A percentile compares a stretch with the other conserved stretches of the same genome.
These are phyloP conservation scores for Polylopha cassiicola DNA, from an alignment of 2,888 invertebrate species.

Conservation along the genomic window DNA sequence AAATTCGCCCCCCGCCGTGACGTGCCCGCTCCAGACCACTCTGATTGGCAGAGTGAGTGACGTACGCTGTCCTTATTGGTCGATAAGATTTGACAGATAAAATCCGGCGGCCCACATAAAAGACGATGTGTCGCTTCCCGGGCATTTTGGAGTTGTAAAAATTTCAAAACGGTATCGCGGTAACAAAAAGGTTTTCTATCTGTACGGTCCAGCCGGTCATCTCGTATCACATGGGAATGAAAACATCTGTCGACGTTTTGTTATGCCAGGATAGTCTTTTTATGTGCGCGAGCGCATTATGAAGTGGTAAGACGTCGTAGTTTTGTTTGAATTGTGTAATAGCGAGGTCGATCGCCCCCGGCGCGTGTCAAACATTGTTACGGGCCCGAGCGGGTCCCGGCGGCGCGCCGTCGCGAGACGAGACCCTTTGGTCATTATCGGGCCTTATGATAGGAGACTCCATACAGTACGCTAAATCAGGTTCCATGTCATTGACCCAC, in stretches of 20 bases:
- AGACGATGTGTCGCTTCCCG: conserved; percentile 63
- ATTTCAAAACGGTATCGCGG: conserved; percentile 62
- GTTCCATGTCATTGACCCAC: too few species aligned
- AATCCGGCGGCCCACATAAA: conserved; percentile 64
- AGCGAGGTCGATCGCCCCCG: conserved; percentile 52
- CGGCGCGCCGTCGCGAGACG: conserved; percentile 26
- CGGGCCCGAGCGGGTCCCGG: conserved; percentile 38
- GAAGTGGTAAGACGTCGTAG: conserved; percentile 42
- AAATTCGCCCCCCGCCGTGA: conserved; percentile 67
- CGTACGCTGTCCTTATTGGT: conserved; percentile 73
- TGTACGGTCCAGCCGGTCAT: conserved; percentile 36
- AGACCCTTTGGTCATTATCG: conserved; percentile 43
- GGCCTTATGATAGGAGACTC: conserved; percentile 39
- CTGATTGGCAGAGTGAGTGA: conserved; percentile 74
- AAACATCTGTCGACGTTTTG: conserved; percentile 69
- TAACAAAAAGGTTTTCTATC: conserved; percentile 56
- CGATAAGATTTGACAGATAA: conserved; percentile 75
- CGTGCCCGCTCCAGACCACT: conserved; percentile 49
- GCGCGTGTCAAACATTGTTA: conserved; percentile 49
- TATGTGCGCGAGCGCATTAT: conserved; percentile 51
- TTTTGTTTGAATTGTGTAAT: conserved; percentile 56
- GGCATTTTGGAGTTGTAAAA: conserved; percentile 62
- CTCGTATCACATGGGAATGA: conserved; percentile 66
- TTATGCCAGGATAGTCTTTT: conserved; percentile 45
- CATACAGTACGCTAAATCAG: conserved; percentile 14